Conservation (phyloP, 92 coral and sea anemone species). For the Porites evermanni region DNA sequence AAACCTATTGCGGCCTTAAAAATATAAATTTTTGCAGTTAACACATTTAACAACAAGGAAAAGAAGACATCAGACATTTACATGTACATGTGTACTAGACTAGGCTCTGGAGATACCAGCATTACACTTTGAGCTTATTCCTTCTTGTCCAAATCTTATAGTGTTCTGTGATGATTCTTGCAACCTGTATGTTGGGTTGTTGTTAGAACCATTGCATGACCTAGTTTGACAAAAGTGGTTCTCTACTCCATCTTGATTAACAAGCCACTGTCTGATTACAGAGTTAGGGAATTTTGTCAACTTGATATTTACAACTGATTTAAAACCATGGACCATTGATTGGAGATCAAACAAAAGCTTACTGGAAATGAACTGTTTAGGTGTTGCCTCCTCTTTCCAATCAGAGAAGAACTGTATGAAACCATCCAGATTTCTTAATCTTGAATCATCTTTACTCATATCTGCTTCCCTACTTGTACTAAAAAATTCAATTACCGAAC, state of each 20-base stretch:
- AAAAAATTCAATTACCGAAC: slow-evolving; percentile 47
- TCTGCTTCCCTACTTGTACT: slow-evolving; percentile 26
- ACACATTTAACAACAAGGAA: too few species aligned
- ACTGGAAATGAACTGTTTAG: slow-evolving; percentile 30
- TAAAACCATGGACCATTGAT: slow-evolving; percentile 50
- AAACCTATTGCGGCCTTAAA: too few species aligned
- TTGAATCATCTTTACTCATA: slow-evolving; percentile 4
- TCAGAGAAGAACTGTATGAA: slow-evolving; percentile 26
- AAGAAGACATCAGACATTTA: too few species aligned
- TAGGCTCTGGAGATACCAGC: slow-evolving; percentile 6
- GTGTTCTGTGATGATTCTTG: slow-evolving; percentile 62
- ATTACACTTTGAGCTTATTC: slow-evolving; percentile 58
- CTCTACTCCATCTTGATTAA: slow-evolving; percentile 68
- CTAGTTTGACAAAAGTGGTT: slow-evolving; percentile 67
- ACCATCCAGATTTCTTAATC: slow-evolving; percentile 12
- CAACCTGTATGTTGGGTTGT: slow-evolving; percentile 58
- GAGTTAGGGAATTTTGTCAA: slow-evolving; percentile 54
- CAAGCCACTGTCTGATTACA: slow-evolving; percentile 53
- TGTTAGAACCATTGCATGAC: slow-evolving; percentile 69
- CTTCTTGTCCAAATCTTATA: slow-evolving; percentile 57
- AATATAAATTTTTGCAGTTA: too few species aligned
- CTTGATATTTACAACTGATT: slow-evolving; percentile 49
- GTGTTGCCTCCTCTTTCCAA: slow-evolving; percentile 34
- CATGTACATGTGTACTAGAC: too few species aligned
- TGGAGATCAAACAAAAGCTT: slow-evolving; percentile 30